Conservation (phyloP, 1,140 invertebrate genomes). For the Drosophila melanica region DNA sequence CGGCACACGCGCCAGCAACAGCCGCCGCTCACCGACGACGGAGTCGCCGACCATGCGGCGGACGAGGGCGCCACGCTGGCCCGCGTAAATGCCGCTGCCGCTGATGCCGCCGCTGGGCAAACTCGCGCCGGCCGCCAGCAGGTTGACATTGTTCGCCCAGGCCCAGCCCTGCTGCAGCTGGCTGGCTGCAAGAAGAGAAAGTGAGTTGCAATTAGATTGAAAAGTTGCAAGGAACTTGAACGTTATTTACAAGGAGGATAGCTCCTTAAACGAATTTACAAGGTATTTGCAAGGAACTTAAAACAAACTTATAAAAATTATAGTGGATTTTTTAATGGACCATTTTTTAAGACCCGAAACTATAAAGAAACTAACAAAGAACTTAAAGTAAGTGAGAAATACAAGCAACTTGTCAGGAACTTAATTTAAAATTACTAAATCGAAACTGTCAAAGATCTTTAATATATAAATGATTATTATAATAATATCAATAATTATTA, state of each 20-base stretch:
- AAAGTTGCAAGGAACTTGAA: neutral
- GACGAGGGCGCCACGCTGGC: slow-evolving; percentile 83
- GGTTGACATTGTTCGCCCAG: slow-evolving; percentile 86
- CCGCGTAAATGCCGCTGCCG: slow-evolving; percentile 88
- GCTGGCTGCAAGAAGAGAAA: slow-evolving; percentile 83
- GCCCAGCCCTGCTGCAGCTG: slow-evolving; percentile 87
- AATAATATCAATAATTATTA: no score
- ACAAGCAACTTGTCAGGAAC: neutral
- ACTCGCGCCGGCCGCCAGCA: slow-evolving; percentile 86
- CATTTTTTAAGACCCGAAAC: neutral
- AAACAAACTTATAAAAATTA: no score
- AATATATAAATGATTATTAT: no score
- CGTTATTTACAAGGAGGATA: no score
- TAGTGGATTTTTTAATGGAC: neutral
- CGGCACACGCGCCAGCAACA: slow-evolving; percentile 82
- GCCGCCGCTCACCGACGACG: slow-evolving; percentile 66
- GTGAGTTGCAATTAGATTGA: neutral
- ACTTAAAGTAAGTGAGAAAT: neutral
- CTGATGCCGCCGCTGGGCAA: slow-evolving; percentile 85
- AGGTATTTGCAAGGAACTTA: no score
- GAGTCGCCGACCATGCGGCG: slow-evolving; percentile 84
- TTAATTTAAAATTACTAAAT: neutral
- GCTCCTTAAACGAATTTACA: no score
- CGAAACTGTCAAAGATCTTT: no score
- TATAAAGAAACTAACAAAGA: neutral